Percentiles rank a stretch among this genome's conserved stretches.
phyloP scores from a whole-genome alignment of 2,888 invertebrate species.

The Drosophila anceps region DNA sequence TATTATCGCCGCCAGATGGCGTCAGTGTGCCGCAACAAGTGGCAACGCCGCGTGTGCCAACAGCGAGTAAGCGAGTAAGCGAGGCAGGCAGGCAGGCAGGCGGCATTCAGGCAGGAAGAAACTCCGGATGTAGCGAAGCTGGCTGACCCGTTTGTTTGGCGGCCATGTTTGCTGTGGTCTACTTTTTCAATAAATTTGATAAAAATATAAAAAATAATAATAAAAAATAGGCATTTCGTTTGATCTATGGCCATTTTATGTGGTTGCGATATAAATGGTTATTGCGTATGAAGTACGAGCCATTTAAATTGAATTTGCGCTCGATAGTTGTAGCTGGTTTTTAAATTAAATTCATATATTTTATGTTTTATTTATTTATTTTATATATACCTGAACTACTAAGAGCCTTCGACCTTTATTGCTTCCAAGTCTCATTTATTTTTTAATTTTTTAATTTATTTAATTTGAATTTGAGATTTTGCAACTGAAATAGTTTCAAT shows the following conservation, averaged over 20 bases:
- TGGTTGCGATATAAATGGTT: conserved; percentile 1
- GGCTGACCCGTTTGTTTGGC: conserved; percentile 32
- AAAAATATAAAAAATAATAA: conserved; percentile 3
- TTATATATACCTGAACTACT: too few relatives aligned
- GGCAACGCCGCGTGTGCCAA: conserved; percentile 22
- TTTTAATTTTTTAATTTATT: too few relatives aligned
- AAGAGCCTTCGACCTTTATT: too few relatives aligned
- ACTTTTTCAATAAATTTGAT: conserved; percentile 35
- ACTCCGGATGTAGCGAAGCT: not conserved
- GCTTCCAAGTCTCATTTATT: too few relatives aligned
- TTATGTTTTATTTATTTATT: not conserved
- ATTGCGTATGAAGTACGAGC: conserved; percentile 9
- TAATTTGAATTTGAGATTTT: not conserved
- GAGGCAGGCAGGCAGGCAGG: not conserved
- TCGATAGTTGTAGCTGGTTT: not conserved
- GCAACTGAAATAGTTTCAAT: too few relatives aligned
- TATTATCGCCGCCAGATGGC: conserved; percentile 72
- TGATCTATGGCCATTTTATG: conserved; percentile 20
- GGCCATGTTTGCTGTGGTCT: conserved; percentile 12
- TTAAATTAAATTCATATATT: not conserved
- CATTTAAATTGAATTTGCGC: conserved; percentile 11
- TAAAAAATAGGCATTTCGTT: not conserved
- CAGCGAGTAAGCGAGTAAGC: conserved; percentile 2
- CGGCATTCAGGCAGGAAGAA: too few relatives aligned
- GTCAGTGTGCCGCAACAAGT: conserved; percentile 68